These are phyloP conservation scores for Pyrrhia umbra DNA, from an alignment of 2,888 invertebrate species.

Conservation along the genomic window DNA sequence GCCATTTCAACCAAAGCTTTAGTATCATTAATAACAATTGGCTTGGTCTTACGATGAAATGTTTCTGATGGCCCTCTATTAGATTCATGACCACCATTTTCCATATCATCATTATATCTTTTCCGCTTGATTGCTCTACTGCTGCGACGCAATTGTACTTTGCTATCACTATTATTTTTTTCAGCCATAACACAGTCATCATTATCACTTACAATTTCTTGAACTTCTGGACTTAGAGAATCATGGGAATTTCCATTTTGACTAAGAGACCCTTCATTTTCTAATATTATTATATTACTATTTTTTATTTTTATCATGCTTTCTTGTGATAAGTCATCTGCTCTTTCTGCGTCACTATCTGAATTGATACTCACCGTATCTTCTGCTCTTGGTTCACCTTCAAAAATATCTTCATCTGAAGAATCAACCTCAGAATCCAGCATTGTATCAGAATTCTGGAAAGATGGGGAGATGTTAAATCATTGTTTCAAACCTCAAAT, in stretches of 20 bases:
- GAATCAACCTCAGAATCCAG: conserved; percentile 74
- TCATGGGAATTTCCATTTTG: conserved; percentile 71
- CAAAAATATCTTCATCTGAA: conserved; percentile 71
- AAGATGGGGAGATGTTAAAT: conserved; percentile 13
- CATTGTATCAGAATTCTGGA: conserved; percentile 69
- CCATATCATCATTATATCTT: conserved; percentile 88
- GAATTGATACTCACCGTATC: conserved; percentile 84
- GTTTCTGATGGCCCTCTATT: conserved; percentile 91
- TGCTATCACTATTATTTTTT: conserved; percentile 70
- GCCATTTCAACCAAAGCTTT: conserved; percentile 93
- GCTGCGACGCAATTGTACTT: conserved; percentile 75
- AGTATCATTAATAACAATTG: conserved; percentile 93
- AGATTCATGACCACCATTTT: conserved; percentile 90
- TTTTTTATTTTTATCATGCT: conserved; percentile 65
- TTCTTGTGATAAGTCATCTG: conserved; percentile 73
- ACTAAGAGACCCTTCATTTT: conserved; percentile 68
- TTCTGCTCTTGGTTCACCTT: conserved; percentile 69
- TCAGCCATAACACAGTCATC: conserved; percentile 83
- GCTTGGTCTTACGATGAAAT: conserved; percentile 82
- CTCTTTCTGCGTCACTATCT: conserved; percentile 75
- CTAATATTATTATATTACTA: conserved; percentile 71
- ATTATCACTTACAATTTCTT: conserved; percentile 85
- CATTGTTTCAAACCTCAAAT: background rate
- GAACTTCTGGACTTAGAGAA: conserved; percentile 76
- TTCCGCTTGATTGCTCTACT: conserved; percentile 88